phyloP scores from a whole-genome alignment of 2,888 invertebrate genomes.

The Harmothoe impar region DNA sequence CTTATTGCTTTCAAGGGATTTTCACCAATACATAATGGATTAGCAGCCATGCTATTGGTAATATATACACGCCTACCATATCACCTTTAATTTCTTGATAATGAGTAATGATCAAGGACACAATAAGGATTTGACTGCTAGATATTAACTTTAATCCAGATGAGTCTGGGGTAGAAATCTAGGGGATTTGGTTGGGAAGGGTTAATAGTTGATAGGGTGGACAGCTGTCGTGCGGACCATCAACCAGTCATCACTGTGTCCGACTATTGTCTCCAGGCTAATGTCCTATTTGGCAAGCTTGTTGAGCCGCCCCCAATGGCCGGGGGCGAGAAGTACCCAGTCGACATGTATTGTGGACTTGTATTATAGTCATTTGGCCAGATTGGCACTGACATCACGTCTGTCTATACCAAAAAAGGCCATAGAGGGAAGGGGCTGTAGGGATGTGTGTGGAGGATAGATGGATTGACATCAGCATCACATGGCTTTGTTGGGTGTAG shows the following conservation, averaged over 20 bases:
- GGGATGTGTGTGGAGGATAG: not conserved
- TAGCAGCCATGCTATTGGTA: too few relatives aligned
- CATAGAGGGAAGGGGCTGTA: not conserved
- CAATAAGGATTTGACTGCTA: too few relatives aligned
- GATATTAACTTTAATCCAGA: too few relatives aligned
- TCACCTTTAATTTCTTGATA: too few relatives aligned
- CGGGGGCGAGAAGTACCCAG: not conserved
- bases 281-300: conserved; percentile 59
- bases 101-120: too few relatives aligned
- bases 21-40: too few relatives aligned
- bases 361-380: not conserved
- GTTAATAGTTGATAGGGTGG: conserved; percentile 36
- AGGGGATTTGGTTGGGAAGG: not conserved
- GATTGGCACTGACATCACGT: not conserved
- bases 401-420: not conserved
- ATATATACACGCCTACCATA: too few relatives aligned
- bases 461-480: not conserved
- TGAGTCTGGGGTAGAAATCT: not conserved
- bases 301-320: conserved; percentile 36
- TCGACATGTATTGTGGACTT: conserved; percentile 14
- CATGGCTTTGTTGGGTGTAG: not conserved
- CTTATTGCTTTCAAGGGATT: too few relatives aligned
- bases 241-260: not conserved
- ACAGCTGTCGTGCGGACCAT: conserved; percentile 31
- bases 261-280: conserved; percentile 39